These are phyloP conservation scores for Phlogophora meticulosa DNA, from an alignment of 2,888 invertebrate species.

Conservation along the genomic window DNA sequence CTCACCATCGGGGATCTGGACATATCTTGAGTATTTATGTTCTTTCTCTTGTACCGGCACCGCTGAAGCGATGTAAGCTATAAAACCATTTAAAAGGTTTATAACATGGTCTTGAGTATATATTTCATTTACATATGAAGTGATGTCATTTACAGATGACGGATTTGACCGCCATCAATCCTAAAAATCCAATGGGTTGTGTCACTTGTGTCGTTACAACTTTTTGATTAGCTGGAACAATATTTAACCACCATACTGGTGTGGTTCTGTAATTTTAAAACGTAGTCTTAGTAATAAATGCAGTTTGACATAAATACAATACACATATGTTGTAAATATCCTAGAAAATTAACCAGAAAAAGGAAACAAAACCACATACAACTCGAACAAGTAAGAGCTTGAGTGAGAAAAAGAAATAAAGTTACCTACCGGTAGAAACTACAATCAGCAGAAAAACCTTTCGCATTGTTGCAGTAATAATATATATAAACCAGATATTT, in stretches of 20 bases:
- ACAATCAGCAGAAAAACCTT: conserved; percentile 23
- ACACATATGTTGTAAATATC: not conserved
- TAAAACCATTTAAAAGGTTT: not conserved
- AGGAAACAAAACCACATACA: conserved; percentile 12
- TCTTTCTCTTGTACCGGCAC: conserved; percentile 25
- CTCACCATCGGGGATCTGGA: conserved; percentile 74
- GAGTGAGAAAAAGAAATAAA: conserved; percentile 7
- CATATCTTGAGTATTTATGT: conserved; percentile 68
- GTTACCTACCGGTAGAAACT: conserved; percentile 23
- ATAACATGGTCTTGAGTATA: too few species aligned
- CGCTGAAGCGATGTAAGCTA: conserved; percentile 68
- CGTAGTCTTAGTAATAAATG: too few species aligned
- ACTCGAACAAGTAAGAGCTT: conserved; percentile 11
- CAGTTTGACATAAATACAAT: too few species aligned
- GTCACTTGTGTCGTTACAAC: too few species aligned
- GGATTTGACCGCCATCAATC: too few species aligned
- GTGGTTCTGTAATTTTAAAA: too few species aligned
- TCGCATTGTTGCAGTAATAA: conserved; percentile 31
- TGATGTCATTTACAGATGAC: too few species aligned
- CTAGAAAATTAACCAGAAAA: conserved; percentile 15
- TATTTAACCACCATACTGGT: too few species aligned
- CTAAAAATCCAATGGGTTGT: too few species aligned
- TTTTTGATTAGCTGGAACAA: too few species aligned
- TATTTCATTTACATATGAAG: too few species aligned
- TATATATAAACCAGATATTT: not conserved